phyloP scores from a whole-genome alignment of 1,140 invertebrate genomes.

The Drosophila lini region DNA sequence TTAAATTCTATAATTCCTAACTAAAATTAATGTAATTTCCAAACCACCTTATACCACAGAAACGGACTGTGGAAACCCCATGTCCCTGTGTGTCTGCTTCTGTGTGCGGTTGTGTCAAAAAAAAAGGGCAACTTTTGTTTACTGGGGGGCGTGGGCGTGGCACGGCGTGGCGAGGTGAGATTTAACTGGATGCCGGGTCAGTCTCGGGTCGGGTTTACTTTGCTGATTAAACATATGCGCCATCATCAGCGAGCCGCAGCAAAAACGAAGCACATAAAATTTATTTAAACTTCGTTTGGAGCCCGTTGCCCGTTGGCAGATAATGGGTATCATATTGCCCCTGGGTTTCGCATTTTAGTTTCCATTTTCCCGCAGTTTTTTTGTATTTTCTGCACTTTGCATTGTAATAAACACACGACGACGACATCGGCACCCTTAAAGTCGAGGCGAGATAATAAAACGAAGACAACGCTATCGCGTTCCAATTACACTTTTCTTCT shows the following conservation, averaged over 20 bases:
- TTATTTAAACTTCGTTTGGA: constrained; percentile 57
- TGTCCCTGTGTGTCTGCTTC: constrained; percentile 31
- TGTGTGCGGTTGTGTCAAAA: constrained; percentile 43
- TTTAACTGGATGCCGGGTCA: constrained; percentile 55
- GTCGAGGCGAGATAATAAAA: constrained; percentile 43
- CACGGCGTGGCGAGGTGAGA: constrained; percentile 26
- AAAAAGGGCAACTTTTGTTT: constrained; percentile 70
- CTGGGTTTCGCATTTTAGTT: constrained; percentile 75
- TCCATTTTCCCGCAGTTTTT: not conserved
- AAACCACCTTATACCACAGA: constrained; percentile 2
- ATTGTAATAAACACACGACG: constrained; percentile 75
- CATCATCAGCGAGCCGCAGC: constrained; percentile 30
- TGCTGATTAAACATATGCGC: constrained; percentile 78
- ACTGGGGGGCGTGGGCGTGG: constrained; percentile 17
- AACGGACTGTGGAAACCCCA: constrained; percentile 35
- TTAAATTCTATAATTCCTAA: not conserved
- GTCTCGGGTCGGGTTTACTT: constrained; percentile 59
- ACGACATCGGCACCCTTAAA: constrained; percentile 43
- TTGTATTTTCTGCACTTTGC: constrained; percentile 59
- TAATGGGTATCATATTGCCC: constrained; percentile 77
- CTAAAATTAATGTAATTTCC: not conserved
- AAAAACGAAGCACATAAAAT: constrained; percentile 62
- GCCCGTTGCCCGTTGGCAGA: constrained; percentile 48
- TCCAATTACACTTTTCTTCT: constrained; percentile 41
- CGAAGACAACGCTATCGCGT: constrained; percentile 28